These are phyloP conservation scores for Phengaris arion DNA, from an alignment of 2,888 invertebrate genomes.

Conservation along the genomic window DNA sequence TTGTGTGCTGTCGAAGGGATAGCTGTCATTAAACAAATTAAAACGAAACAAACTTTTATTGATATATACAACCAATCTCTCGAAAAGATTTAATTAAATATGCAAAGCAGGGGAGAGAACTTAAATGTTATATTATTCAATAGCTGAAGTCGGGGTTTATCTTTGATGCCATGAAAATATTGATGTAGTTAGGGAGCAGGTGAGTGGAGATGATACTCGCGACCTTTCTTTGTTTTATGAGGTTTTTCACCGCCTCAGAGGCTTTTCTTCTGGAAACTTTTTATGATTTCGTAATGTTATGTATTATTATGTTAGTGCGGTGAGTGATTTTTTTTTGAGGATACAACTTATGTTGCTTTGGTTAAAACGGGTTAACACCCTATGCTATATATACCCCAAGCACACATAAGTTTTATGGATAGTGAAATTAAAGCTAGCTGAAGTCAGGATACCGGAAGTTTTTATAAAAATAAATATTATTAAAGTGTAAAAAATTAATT, in stretches of 20 bases:
- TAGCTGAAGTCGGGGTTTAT: constrained; percentile 2
- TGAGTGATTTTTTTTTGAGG: background rate
- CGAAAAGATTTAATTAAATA: constrained; percentile 24
- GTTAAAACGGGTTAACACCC: too few species aligned
- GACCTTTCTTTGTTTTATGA: constrained; percentile 14
- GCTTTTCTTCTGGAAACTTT: background rate
- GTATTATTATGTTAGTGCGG: background rate
- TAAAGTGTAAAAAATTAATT: too few species aligned
- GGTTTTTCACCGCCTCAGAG: constrained; percentile 17
- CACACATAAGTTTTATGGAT: too few species aligned
- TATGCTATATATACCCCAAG: too few species aligned
- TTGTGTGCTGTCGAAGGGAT: too few species aligned
- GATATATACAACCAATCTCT: constrained; percentile 14
- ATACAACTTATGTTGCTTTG: background rate
- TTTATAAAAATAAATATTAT: too few species aligned
- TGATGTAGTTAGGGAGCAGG: constrained; percentile 20
- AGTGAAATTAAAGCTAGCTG: too few species aligned
- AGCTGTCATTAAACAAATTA: background rate
- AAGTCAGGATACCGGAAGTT: too few species aligned
- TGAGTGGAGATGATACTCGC: constrained; percentile 1
- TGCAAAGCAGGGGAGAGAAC: constrained; percentile 8
- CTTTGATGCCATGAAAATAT: constrained; percentile 18
- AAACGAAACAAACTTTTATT: constrained; percentile 17
- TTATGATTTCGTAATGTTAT: background rate
- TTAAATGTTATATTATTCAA: constrained; percentile 9